Evolutionary conservation across 2,113 vertebrate species (phyloP), one percentile per base, ranked within the genome.

Genomic region (Rana temporaria): DNA sequence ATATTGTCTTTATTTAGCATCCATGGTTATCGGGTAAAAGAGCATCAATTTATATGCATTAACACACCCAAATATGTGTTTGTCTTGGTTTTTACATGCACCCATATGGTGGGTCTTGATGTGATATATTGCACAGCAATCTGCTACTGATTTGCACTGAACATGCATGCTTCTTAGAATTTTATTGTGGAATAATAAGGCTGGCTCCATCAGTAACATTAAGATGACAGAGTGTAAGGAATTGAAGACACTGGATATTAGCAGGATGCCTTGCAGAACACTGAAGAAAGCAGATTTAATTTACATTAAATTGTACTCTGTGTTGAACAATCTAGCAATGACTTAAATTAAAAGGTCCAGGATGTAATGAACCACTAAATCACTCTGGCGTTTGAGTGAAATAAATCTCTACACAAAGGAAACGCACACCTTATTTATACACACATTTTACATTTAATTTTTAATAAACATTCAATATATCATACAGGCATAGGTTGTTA

Each of bases 281-380:
- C 72, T 60, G 72, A 75, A 75, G 56, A 75, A 75, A 75, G 72
- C 72, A 75, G 72, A 75, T 75, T 75, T 62, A 75, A 75, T 75
- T 75, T 75, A 56, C 72, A 75, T 75, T 75, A 75, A 75, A 75
- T 75, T 75, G 72, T 56, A 75, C 60, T 75, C 72, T 75, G 16
- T 75, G 72, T 56, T 22, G 19, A 60, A 19, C 56, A 75, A 75
- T 62, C 72, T 59, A 22, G 30, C 72, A 75, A 75, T 62, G 56
- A 75, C 57, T 75, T 42, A 32, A 75, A 75, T 62, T 62, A 75
- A 75, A 75, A 75, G 72, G 56, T 75, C n/a, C 72, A 75, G 60
- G 24, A 75, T 15, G 72, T 75, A 75, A 75, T 75, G 72, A 75
- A 75, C 30, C 72, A 57, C 32, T 75, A 75, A 75, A 75, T 75